Evolutionary conservation across 2,888 invertebrate genomes (phyloP).

Genomic region (Perizoma affinitatum): DNA sequence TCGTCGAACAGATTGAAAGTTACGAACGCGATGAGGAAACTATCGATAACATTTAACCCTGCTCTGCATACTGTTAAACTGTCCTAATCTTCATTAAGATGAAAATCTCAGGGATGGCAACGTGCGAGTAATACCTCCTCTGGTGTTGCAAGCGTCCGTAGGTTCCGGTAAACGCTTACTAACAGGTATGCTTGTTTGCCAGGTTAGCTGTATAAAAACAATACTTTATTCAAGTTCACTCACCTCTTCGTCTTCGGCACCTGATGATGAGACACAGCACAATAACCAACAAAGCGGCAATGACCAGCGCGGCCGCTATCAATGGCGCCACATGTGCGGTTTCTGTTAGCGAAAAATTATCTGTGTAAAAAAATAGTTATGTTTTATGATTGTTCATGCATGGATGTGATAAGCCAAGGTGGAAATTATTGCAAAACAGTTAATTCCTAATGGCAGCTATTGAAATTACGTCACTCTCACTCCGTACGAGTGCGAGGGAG

Average conservation of each 20-base stretch:
- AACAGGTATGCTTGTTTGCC: too few relatives aligned
- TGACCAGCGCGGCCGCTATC: conserved; percentile 75
- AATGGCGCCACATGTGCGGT: conserved; percentile 79
- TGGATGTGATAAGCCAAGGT: conserved; percentile 25
- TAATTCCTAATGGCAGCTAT: too few relatives aligned
- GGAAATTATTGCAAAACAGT: not conserved
- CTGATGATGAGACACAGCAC: conserved; percentile 73
- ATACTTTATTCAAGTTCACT: conserved; percentile 20
- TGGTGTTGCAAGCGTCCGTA: too few relatives aligned
- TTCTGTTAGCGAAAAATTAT: conserved; percentile 79
- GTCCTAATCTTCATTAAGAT: conserved; percentile 95
- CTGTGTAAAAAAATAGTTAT: conserved; percentile 65
- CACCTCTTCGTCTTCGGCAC: conserved; percentile 73
- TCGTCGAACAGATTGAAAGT: conserved; percentile 95
- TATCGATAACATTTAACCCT: conserved; percentile 98
- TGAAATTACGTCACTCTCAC: too few relatives aligned
- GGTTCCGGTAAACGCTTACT: too few relatives aligned
- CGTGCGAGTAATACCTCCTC: too few relatives aligned
- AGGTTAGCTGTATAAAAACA: too few relatives aligned
- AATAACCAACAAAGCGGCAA: conserved; percentile 73
- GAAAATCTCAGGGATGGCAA: conserved; percentile 94
- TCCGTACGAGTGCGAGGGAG: too few relatives aligned
- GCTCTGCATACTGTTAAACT: conserved; percentile 96
- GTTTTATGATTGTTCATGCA: conserved; percentile 40
- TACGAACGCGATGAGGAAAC: conserved; percentile 97